Evolutionary conservation across 2,113 vertebrate genomes (phyloP).

Genomic region (Hippocampus guttulatus): DNA sequence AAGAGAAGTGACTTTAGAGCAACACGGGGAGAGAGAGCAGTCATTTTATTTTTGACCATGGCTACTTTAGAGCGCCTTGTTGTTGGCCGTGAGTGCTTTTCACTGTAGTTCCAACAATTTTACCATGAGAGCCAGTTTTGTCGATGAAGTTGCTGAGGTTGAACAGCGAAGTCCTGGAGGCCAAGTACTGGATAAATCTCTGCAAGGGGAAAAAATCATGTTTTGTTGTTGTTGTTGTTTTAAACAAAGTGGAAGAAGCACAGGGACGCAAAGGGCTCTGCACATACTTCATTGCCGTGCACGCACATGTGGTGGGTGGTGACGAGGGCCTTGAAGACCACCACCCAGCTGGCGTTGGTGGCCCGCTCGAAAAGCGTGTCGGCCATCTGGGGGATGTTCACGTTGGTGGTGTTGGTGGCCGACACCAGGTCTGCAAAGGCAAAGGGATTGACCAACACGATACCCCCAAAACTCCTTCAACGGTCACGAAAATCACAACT

Average conservation of each 20-base stretch:
- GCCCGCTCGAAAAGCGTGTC: constrained; percentile 77
- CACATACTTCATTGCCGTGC: constrained; percentile 91
- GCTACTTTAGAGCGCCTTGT: not conserved
- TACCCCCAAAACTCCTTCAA: too few species aligned
- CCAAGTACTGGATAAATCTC: constrained; percentile 99
- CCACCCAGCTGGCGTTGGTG: constrained; percentile 95
- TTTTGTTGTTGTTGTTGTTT: too few species aligned
- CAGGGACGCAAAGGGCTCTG: not conserved
- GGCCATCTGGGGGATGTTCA: constrained; percentile 96
- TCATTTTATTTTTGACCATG: not conserved
- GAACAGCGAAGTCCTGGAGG: constrained; percentile 96
- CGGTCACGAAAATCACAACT: not conserved
- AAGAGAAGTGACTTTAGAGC: not conserved
- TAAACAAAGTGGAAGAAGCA: not conserved
- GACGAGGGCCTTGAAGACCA: constrained; percentile 96
- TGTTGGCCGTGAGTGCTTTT: not conserved
- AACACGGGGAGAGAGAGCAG: not conserved
- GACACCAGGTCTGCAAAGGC: constrained; percentile 86
- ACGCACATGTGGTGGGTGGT: constrained; percentile 97
- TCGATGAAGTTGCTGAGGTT: constrained; percentile 99
- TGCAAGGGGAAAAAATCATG: constrained; percentile 48
- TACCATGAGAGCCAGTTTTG: constrained; percentile 98
- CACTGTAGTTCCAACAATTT: constrained; percentile 31
- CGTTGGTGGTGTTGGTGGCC: constrained; percentile 97
- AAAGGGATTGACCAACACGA: not conserved